Evolutionary conservation across 1,140 invertebrate species (phyloP).

Genomic region (Choristoneura fumiferana): DNA sequence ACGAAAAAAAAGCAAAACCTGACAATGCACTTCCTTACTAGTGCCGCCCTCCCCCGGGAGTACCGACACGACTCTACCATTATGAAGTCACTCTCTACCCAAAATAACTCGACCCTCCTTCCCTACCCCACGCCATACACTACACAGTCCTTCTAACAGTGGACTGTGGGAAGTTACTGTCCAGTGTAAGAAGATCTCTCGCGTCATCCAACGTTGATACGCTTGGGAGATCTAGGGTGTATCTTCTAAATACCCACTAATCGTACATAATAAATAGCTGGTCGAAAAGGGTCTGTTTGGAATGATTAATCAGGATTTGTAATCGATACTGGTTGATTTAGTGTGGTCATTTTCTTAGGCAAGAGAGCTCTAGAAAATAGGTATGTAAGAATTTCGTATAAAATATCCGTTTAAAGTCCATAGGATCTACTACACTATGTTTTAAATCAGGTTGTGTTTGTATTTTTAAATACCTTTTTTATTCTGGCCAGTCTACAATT

Average conservation of each 20-base stretch:
- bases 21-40: not conserved
- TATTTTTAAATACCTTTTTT: no score
- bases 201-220: not conserved
- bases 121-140: not conserved
- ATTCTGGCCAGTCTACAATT: no score
- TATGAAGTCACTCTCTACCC: not conserved
- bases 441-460: no score
- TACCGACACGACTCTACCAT: not conserved
- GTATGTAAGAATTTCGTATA: no score
- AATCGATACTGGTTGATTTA: not conserved
- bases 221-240: not conserved
- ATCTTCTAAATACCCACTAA: not conserved
- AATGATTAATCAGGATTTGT: constrained; percentile 4
- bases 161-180: not conserved
- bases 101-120: not conserved
- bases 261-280: not conserved
- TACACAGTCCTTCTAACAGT: not conserved
- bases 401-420: no score
- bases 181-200: not conserved
- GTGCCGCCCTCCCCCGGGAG: not conserved
- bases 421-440: no score
- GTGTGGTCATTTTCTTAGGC: no score
- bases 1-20: not conserved
- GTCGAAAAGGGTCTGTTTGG: not conserved
- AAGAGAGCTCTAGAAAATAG: no score